Percentiles rank a stretch among this genome's conserved stretches.
These are phyloP conservation scores for Athalia cordata DNA, from an alignment of 2,888 invertebrate genomes.

Conservation along the genomic window DNA sequence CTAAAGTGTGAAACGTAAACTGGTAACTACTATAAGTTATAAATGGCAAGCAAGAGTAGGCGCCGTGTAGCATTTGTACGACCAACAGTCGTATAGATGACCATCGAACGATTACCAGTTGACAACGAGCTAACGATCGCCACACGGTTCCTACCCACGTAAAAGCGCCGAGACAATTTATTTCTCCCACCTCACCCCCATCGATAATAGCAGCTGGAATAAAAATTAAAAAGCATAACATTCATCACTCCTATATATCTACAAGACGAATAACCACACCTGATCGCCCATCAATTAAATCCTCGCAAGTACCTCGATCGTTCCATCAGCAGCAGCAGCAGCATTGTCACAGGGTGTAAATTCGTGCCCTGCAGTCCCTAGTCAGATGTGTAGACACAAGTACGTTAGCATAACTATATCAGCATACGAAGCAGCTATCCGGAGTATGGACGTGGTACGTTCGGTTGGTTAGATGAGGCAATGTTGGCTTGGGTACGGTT, in stretches of 20 bases:
- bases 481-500: too few relatives aligned
- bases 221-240: too few relatives aligned
- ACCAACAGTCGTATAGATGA: not conserved
- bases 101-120: conserved; percentile 26
- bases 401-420: not conserved
- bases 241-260: too few relatives aligned
- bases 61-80: not conserved
- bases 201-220: too few relatives aligned
- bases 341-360: conserved; percentile 8
- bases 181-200: not conserved
- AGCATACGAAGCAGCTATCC: not conserved
- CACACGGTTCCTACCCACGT: not conserved
- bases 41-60: not conserved
- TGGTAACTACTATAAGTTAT: too few relatives aligned
- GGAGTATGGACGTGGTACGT: not conserved
- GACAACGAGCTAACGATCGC: conserved; percentile 32
- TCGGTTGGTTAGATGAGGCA: conserved; percentile 7
- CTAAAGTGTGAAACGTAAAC: not conserved
- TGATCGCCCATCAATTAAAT: too few relatives aligned
- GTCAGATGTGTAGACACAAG: not conserved
- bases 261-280: too few relatives aligned
- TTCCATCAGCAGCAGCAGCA: too few relatives aligned
- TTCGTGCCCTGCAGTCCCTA: conserved; percentile 18
- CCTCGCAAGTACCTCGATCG: too few relatives aligned
- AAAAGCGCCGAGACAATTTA: not conserved